phyloP scores from a whole-genome alignment of 2,797 vertebrate species.

The Semaprochilodus insignis region DNA sequence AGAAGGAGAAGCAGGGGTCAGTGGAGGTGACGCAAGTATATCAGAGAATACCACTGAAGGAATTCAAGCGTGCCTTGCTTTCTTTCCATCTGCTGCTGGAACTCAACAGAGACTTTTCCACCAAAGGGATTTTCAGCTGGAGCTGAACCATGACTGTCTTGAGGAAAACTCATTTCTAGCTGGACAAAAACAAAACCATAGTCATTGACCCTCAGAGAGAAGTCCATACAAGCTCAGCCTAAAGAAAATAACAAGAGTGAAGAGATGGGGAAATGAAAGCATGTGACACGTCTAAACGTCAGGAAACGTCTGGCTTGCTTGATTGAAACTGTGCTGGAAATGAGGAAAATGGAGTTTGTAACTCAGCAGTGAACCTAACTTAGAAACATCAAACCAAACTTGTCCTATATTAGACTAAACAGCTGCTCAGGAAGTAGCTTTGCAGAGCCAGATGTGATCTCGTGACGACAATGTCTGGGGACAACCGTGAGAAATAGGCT shows the following conservation, averaged over 20 bases:
- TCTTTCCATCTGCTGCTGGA: neutral
- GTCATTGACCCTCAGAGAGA: neutral
- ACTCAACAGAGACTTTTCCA: slow-evolving; percentile 22
- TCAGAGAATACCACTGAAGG: slow-evolving; percentile 8
- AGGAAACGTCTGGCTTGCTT: neutral
- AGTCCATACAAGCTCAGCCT: neutral
- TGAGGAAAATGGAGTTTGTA: neutral
- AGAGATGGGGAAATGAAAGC: neutral
- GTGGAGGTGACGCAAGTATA: slow-evolving; percentile 4
- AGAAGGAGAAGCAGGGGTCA: neutral
- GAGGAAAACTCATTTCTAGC: slow-evolving; percentile 11
- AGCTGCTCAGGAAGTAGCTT: neutral
- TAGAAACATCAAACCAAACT: neutral
- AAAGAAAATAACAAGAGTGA: neutral
- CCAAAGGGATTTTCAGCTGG: slow-evolving; percentile 7
- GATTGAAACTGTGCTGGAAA: neutral
- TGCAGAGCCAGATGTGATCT: too few relatives aligned
- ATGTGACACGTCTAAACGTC: neutral
- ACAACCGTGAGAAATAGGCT: too few relatives aligned
- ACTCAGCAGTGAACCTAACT: neutral
- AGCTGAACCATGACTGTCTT: neutral
- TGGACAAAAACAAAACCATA: neutral
- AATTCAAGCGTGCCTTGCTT: neutral
- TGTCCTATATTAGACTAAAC: neutral
- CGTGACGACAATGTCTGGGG: too few relatives aligned